Evolutionary conservation across 2,888 invertebrate genomes (phyloP).

Genomic region (Sphaerophoria rueppellii): DNA sequence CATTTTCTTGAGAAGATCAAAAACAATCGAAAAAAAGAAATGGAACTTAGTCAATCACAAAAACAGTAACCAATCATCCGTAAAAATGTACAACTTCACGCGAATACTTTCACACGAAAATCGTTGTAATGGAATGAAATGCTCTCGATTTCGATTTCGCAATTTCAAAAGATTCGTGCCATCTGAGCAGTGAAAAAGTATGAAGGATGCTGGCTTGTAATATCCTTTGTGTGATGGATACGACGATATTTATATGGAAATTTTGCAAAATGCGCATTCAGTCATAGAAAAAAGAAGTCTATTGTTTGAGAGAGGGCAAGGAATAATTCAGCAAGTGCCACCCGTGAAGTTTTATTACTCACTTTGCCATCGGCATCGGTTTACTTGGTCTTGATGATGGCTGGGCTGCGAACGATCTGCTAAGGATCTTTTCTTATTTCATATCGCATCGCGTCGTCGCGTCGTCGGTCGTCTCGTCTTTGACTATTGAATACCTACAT

Average conservation of each 20-base stretch:
- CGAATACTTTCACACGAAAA: conserved; percentile 71
- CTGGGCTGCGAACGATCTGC: conserved; percentile 50
- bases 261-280: conserved; percentile 64
- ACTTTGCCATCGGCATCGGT: conserved; percentile 1
- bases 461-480: no score
- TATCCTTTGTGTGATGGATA: conserved; percentile 3
- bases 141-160: conserved; percentile 15
- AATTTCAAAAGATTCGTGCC: conserved; percentile 38
- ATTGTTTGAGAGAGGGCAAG: conserved; percentile 22
- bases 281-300: conserved; percentile 5
- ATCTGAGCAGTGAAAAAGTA: conserved; percentile 2
- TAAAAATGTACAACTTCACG: conserved; percentile 70
- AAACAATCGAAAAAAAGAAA: background rate
- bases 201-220: conserved; percentile 25
- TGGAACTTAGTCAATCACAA: conserved; percentile 13
- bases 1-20: conserved; percentile 36
- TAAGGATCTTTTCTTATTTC: conserved; percentile 19
- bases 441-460: no score
- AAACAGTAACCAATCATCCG: conserved; percentile 67
- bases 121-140: conserved; percentile 72
- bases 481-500: no score
- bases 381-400: conserved; percentile 22
- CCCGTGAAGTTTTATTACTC: conserved; percentile 61
- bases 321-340: conserved; percentile 60
- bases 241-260: conserved; percentile 3